Conservation (phyloP, 2,888 invertebrate genomes). For the Campopleginae sp. region DNA sequence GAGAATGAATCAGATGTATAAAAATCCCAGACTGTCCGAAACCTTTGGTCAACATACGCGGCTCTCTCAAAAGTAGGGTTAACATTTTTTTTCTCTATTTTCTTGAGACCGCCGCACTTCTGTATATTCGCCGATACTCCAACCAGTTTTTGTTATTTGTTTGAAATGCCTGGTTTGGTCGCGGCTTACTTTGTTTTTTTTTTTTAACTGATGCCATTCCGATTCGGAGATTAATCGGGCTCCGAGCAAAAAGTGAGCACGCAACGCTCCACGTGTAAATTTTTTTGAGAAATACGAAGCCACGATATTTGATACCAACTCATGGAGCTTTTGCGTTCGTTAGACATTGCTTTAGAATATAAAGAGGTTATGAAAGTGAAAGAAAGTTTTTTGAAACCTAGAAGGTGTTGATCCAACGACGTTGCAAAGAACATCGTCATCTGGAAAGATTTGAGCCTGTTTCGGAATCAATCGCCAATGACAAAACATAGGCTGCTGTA, state of each 20-base stretch:
- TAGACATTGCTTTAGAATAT: conserved; percentile 11
- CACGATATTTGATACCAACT: neutral
- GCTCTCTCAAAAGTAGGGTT: too few relatives aligned
- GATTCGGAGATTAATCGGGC: neutral
- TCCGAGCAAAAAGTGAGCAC: neutral
- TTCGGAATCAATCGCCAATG: conserved; percentile 80
- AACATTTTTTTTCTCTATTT: too few relatives aligned
- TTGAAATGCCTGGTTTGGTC: neutral
- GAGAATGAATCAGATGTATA: conserved; percentile 43
- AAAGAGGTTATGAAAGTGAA: neutral
- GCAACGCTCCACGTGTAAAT: neutral
- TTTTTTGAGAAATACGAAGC: neutral
- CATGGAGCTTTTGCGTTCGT: neutral
- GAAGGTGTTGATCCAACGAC: conserved; percentile 78
- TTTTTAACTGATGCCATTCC: neutral
- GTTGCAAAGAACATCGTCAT: conserved; percentile 81
- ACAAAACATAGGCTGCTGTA: conserved; percentile 80
- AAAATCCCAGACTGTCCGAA: too few relatives aligned
- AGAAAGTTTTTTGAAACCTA: conserved; percentile 60
- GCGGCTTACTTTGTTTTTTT: neutral
- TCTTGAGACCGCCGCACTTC: too few relatives aligned
- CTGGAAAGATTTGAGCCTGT: conserved; percentile 83
- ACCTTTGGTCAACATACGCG: too few relatives aligned
- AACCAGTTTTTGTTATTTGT: neutral
- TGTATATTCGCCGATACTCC: neutral